These are phyloP conservation scores for Julus scandinavius DNA, from an alignment of 2,888 invertebrate species.

Conservation along the genomic window DNA sequence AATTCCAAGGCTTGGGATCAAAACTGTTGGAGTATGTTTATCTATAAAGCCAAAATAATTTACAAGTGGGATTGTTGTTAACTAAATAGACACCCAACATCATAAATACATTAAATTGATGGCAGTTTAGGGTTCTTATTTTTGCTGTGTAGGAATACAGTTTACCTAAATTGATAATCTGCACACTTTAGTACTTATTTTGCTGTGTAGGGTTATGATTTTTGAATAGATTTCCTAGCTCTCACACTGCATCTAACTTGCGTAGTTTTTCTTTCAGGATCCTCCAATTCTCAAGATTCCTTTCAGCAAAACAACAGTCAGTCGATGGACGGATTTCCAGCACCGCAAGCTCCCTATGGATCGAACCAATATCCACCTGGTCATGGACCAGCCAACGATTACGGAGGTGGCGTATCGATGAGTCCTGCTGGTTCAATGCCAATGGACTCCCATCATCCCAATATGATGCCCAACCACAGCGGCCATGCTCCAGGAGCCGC, in stretches of 20 bases:
- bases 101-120: too few relatives aligned
- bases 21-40: too few relatives aligned
- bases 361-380: constrained; percentile 59
- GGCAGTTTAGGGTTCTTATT: too few relatives aligned
- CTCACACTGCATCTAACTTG: neutral
- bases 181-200: too few relatives aligned
- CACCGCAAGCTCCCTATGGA: constrained; percentile 59
- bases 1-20: too few relatives aligned
- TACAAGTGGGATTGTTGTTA: too few relatives aligned
- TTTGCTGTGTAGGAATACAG: neutral
- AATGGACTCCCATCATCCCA: constrained; percentile 54
- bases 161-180: too few relatives aligned
- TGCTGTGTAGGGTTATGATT: neutral
- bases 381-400: constrained; percentile 54
- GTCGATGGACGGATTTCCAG: constrained; percentile 76
- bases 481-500: constrained; percentile 22
- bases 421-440: constrained; percentile 51
- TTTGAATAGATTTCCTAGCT: neutral
- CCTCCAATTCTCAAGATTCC: constrained; percentile 91
- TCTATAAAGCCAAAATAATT: too few relatives aligned
- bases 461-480: constrained; percentile 57
- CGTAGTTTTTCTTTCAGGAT: constrained; percentile 70
- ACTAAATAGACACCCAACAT: too few relatives aligned
- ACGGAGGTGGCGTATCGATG: constrained; percentile 50
- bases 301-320: constrained; percentile 78